Percentiles rank a stretch among this genome's conserved stretches.
Evolutionary conservation across 2,797 vertebrate genomes (phyloP).

Genomic region (Serranus cabrilla): DNA sequence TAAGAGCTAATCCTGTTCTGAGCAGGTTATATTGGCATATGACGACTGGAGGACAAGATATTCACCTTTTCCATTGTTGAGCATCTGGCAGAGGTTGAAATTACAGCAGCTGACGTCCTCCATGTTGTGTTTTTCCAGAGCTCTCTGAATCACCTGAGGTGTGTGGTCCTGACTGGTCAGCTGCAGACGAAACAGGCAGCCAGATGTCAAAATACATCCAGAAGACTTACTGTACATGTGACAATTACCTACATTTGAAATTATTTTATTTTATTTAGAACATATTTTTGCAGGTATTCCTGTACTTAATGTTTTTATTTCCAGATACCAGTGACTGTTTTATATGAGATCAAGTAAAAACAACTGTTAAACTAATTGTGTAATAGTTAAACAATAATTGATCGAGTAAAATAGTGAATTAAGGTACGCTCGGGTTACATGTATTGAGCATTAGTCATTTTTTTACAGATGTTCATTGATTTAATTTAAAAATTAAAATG

Average conservation of each 20-base stretch:
- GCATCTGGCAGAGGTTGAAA: slow-evolving; percentile 89
- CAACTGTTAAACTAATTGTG: not conserved
- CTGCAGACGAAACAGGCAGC: slow-evolving; percentile 69
- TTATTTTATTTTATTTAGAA: not conserved
- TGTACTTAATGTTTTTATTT: not conserved
- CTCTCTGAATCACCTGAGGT: slow-evolving; percentile 88
- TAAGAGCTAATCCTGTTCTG: not conserved
- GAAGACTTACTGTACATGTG: too few species aligned
- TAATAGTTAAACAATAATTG: not conserved
- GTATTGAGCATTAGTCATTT: not conserved
- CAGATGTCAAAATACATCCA: not conserved
- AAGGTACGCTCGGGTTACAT: not conserved
- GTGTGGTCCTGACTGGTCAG: slow-evolving; percentile 94
- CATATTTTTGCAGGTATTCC: slow-evolving; percentile 3
- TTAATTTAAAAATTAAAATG: not conserved
- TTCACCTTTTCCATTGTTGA: slow-evolving; percentile 88
- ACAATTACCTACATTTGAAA: not conserved
- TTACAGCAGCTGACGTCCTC: slow-evolving; percentile 77
- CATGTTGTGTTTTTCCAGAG: slow-evolving; percentile 91
- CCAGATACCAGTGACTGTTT: not conserved
- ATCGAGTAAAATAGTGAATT: not conserved
- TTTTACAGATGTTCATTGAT: not conserved
- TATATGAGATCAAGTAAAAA: not conserved
- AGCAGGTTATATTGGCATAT: not conserved
- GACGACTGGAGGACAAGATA: not conserved